These are phyloP conservation scores for Otus sunia DNA, from an alignment of 2,113 vertebrate species.

Conservation along the genomic window DNA sequence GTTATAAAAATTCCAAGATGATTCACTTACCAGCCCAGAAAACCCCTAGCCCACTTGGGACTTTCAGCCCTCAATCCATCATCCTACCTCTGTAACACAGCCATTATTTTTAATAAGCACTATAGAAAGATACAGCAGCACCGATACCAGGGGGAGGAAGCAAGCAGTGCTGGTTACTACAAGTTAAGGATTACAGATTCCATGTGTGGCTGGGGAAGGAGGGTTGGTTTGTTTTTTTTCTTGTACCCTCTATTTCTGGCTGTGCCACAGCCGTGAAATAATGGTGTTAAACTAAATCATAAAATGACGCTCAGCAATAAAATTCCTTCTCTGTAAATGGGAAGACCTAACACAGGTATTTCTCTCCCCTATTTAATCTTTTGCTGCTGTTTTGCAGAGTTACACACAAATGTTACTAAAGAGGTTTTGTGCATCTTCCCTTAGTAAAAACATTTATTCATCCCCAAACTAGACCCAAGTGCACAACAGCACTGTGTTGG, in stretches of 20 bases:
- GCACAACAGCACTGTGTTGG: fast-evolving
- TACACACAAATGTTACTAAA: fast-evolving
- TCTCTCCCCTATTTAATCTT: neutral
- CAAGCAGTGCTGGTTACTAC: neutral
- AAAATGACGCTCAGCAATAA: neutral
- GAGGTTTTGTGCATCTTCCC: neutral
- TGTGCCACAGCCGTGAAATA: neutral
- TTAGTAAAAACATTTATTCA: neutral
- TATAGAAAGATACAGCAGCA: conserved; percentile 32
- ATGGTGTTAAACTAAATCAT: neutral
- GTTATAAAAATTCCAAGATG: conserved; percentile 41
- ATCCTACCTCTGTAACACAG: conserved; percentile 8
- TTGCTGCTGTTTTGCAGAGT: neutral
- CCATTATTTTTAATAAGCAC: conserved; percentile 67
- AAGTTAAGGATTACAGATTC: neutral
- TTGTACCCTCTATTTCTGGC: neutral
- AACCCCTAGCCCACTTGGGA: neutral
- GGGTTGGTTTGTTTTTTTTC: neutral
- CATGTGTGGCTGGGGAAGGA: neutral
- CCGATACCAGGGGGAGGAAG: neutral
- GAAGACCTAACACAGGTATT: neutral
- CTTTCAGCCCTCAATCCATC: conserved; percentile 42
- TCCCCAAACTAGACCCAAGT: neutral
- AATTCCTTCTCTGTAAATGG: neutral
- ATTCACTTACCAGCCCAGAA: conserved; percentile 48